These are phyloP conservation scores for Gulo gulo DNA, from an alignment of 2,113 vertebrate species.

Conservation along the genomic window DNA sequence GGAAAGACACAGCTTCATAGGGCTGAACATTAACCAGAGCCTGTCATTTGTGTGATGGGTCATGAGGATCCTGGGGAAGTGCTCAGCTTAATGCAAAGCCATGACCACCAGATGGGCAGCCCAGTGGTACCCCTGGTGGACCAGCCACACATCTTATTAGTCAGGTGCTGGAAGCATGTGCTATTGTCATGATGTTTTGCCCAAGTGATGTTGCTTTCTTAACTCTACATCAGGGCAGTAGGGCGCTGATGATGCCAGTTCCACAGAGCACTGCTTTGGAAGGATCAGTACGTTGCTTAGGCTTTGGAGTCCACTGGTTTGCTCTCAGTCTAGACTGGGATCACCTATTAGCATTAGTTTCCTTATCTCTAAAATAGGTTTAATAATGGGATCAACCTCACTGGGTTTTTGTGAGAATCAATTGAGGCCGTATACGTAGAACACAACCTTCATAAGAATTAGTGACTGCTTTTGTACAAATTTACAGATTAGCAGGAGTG, in stretches of 20 bases:
- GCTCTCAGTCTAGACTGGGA: not conserved
- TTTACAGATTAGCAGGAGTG: not conserved
- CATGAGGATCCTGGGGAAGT: not conserved
- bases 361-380: not conserved
- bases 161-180: not conserved
- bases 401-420: not conserved
- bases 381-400: not conserved
- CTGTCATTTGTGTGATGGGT: not conserved
- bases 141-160: not conserved
- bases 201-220: not conserved
- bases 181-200: accelerated
- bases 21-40: not conserved
- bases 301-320: not conserved
- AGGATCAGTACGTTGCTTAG: not conserved
- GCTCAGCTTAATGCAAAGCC: not conserved
- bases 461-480: not conserved
- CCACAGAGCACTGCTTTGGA: not conserved
- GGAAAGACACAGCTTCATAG: not conserved
- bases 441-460: not conserved
- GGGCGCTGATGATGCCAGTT: not conserved
- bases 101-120: not conserved
- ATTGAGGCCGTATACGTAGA: not conserved
- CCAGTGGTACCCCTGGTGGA: accelerated
- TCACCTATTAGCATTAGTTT: not conserved
- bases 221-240: not conserved